Percentiles rank a stretch among this genome's conserved stretches.
Evolutionary conservation across 2,113 vertebrate species (phyloP).

Genomic region (Bothrops jararaca): DNA sequence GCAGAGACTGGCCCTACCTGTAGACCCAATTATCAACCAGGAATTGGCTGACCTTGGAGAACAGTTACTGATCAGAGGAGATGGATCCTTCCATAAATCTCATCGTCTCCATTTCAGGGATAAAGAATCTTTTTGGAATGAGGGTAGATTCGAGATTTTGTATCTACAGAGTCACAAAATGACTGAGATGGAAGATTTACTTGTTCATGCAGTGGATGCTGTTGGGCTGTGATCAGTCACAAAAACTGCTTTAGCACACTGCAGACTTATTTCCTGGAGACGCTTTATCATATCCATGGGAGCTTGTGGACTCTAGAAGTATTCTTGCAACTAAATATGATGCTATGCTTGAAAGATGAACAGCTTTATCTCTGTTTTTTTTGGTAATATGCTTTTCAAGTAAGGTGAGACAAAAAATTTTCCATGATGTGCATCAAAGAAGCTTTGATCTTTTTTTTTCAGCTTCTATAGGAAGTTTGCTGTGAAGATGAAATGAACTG

Average conservation of each 20-base stretch:
- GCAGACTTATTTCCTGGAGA: background rate
- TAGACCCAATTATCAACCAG: background rate
- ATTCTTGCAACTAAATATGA: background rate
- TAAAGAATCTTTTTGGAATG: background rate
- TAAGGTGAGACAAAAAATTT: background rate
- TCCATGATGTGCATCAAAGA: background rate
- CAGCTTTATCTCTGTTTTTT: background rate
- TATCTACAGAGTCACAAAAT: background rate
- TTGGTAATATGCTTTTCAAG: background rate
- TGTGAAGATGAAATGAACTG: background rate
- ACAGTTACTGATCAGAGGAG: background rate
- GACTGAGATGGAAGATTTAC: background rate
- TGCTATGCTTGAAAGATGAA: background rate
- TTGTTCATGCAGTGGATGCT: background rate
- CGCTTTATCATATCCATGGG: background rate
- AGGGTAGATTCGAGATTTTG: background rate
- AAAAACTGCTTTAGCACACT: background rate
- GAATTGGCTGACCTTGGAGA: background rate
- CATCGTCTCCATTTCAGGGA: background rate
- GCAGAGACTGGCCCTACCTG: background rate
- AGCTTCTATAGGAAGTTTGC: background rate
- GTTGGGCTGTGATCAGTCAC: background rate
- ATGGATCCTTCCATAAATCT: background rate
- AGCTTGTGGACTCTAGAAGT: background rate
- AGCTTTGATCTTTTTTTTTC: background rate